Evolutionary conservation across 2,113 vertebrate species (phyloP).

Genomic region (Brachypodius melanocephalos): DNA sequence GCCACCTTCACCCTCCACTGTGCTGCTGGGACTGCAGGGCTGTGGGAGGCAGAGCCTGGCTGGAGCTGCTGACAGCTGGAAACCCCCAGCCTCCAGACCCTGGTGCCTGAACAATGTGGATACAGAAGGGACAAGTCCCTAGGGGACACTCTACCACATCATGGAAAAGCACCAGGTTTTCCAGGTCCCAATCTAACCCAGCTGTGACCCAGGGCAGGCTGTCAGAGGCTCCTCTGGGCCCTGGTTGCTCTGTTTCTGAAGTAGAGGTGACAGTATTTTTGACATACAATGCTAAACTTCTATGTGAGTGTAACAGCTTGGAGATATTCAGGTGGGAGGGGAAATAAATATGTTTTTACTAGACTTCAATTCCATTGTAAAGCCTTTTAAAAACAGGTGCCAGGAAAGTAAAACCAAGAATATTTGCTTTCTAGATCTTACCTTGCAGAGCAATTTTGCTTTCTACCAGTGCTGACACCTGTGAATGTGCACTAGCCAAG

Average conservation of each 20-base stretch:
- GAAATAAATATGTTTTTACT: neutral
- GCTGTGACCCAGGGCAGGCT: neutral
- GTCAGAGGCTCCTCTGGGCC: neutral
- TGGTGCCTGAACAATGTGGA: neutral
- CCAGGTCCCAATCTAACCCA: neutral
- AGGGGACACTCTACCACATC: neutral
- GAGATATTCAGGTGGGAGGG: neutral
- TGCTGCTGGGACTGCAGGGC: fast-evolving
- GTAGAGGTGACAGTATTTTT: neutral
- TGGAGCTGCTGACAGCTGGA: neutral
- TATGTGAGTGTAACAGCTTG: neutral
- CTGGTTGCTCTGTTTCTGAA: neutral
- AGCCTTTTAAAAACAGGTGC: neutral
- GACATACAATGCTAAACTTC: neutral
- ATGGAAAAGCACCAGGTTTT: neutral
- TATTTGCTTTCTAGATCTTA: neutral
- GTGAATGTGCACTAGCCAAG: neutral
- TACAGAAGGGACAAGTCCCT: neutral
- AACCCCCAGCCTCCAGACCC: neutral
- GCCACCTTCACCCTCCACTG: neutral
- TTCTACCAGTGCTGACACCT: neutral
- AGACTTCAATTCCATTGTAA: neutral
- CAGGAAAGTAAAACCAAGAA: neutral
- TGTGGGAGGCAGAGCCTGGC: neutral
- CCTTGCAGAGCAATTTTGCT: neutral